Evolutionary conservation across 2,888 invertebrate genomes (phyloP), one percentile per base, ranked within the genome.

Genomic region (Euplexia lucipara): DNA sequence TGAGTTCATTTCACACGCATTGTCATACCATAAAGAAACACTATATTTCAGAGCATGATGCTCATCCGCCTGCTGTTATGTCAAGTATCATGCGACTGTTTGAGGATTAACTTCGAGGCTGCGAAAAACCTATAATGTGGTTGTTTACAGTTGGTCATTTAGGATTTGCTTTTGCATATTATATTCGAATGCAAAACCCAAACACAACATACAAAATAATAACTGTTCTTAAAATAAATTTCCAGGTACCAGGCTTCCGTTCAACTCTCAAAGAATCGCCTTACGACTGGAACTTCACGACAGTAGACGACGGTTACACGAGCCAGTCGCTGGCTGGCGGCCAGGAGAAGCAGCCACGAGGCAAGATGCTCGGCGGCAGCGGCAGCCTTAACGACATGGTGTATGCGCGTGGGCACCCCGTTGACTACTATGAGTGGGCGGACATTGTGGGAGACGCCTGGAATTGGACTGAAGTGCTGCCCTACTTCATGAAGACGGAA

Each of bases 361-460:
- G 92, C 14, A 89, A 78, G 73, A 87, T 93, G 89, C 85, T 95
- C 9, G 94, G 94, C 1, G 94, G 94, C 44, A 89, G 84, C 67
- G 93, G 93, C 42, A 91, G 93, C 30, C 75, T 93, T 61, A 93
- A 92, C 65, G 91, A 91, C 81, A 93, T 94, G 93, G 85, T 94
- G 10, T 94, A 94, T 77, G 80, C 93, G 2, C 83, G 94, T 5
- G 94, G 94, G 0, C 89, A 88, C 68, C 93, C 93, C 12, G 73
- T 67, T 0, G 94, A 95, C 80, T 95, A 91, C 78, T 79, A 91
- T 6, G 91, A 92, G 54, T 95, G 94, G 94, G 91, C 90, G 0
- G 42, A 67, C 3, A 62, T 84, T 12, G 80, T 80, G 2, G 91
- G 92, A 0, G 74, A 83, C 0, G 70, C 82, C 0, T 94, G 94